Evolutionary conservation across 2,113 vertebrate genomes (phyloP), one percentile per base, ranked within the genome.

Genomic region (Thalassoma bifasciatum): DNA sequence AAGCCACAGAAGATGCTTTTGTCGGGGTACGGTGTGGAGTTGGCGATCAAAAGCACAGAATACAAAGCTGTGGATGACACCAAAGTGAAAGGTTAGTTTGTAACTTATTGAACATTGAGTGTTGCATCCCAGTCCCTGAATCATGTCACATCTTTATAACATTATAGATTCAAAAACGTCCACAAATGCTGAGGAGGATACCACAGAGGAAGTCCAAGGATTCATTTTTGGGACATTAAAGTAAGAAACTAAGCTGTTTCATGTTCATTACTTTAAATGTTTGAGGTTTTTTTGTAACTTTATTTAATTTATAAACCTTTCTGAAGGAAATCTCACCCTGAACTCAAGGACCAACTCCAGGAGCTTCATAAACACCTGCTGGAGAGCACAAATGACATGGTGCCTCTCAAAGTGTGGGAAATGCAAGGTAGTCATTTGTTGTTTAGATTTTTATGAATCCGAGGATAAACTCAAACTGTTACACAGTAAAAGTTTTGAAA

Each of bases 1-100:
- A 93, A 89, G 77, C 90, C 93, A 51, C 89, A 86, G 83, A 96
- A 94, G 86, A 95, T 97, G 92, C 94, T 95, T 83, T 93, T 99
- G 56, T 98, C 98, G 87, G 98, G 98, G 50, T 99, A 98, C 66
- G 96, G 96, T 58, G 98, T 99, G 69, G 98, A 99, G 86, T 93
- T 99, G 89, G 98, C 97, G 5, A 96, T 99, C 87, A 99, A 99
- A 92, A 98, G 92, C 86, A 99, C 97, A 17, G 98, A 99, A 88
- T 99, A 99, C 90, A 97, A 97, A 94, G 96, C 95, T 9, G 81
- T 99, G 82, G 98, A 99, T 93, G 98, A 99, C 87, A 93, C 90
- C 0, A 92, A 95, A 84, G 88, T 95, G 69, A 96, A 96, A 96
- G 95, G 98, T 99, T 91, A 72, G 83, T 77, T 47, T 38, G 37